phyloP scores from a whole-genome alignment of 2,113 vertebrate genomes.

The Calidris pugnax region DNA sequence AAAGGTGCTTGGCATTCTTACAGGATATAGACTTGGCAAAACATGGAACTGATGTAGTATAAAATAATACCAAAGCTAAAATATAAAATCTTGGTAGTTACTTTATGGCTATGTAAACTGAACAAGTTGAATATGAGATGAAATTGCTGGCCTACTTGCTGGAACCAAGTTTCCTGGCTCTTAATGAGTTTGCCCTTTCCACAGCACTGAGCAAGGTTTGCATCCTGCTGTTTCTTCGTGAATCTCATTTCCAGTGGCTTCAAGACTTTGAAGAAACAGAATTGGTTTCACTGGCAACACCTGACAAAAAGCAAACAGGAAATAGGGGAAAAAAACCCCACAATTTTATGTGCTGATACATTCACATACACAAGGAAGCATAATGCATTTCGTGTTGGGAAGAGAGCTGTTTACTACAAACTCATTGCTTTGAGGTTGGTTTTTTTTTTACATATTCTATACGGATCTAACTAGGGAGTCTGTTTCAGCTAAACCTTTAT shows the following conservation, averaged over 20 bases:
- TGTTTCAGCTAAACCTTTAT: background rate
- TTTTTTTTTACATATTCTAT: background rate
- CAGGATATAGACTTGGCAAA: background rate
- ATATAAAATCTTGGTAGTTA: background rate
- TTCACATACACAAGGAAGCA: background rate
- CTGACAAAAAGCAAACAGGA: background rate
- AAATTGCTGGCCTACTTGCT: background rate
- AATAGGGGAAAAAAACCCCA: background rate
- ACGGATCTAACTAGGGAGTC: background rate
- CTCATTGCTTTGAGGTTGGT: background rate
- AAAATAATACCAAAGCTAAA: background rate
- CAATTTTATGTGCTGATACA: background rate
- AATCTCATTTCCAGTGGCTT: background rate
- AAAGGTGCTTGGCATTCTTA: background rate
- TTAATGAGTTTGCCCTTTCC: constrained; percentile 35
- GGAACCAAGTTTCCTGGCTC: background rate
- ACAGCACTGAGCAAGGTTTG: background rate
- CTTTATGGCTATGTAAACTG: background rate
- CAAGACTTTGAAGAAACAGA: background rate
- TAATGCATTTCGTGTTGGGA: background rate
- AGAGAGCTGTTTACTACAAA: background rate
- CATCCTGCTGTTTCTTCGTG: background rate
- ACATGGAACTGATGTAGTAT: background rate
- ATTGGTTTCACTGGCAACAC: background rate
- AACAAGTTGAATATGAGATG: background rate